Evolutionary conservation across 2,113 vertebrate species (phyloP).

Genomic region (Scophthalmus maximus): DNA sequence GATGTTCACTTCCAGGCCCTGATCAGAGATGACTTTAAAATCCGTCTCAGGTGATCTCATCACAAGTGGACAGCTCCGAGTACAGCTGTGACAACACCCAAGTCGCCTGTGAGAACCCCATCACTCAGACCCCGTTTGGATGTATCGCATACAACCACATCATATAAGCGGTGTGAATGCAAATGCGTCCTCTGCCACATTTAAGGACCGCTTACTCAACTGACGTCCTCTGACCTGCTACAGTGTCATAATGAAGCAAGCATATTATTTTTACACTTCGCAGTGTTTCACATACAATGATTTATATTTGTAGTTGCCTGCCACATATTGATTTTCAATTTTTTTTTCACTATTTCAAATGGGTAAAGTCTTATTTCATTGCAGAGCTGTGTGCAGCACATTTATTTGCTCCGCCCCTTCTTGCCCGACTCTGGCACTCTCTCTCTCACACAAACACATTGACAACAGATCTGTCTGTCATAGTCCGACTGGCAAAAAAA

Average conservation of each 20-base stretch:
- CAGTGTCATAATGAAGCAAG: background rate
- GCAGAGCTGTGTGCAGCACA: background rate
- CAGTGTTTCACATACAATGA: background rate
- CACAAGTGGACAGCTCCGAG: background rate
- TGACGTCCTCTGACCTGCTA: background rate
- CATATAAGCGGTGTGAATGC: background rate
- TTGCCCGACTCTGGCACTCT: background rate
- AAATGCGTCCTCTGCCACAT: background rate
- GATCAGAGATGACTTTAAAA: background rate
- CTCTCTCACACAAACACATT: background rate
- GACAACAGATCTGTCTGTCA: background rate
- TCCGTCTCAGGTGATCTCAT: background rate
- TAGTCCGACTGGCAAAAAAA: background rate
- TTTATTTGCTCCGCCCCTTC: background rate
- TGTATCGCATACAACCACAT: too few relatives aligned
- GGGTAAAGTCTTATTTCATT: background rate
- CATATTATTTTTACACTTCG: background rate
- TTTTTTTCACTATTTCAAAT: background rate
- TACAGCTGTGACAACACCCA: background rate
- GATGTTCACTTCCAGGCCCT: constrained; percentile 52
- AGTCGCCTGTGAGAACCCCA: background rate
- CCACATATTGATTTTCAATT: background rate
- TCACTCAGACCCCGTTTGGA: background rate
- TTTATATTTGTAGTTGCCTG: background rate
- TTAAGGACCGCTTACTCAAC: background rate